Evolutionary conservation across 2,888 invertebrate genomes (phyloP).

Genomic region (Doris montereyensis): DNA sequence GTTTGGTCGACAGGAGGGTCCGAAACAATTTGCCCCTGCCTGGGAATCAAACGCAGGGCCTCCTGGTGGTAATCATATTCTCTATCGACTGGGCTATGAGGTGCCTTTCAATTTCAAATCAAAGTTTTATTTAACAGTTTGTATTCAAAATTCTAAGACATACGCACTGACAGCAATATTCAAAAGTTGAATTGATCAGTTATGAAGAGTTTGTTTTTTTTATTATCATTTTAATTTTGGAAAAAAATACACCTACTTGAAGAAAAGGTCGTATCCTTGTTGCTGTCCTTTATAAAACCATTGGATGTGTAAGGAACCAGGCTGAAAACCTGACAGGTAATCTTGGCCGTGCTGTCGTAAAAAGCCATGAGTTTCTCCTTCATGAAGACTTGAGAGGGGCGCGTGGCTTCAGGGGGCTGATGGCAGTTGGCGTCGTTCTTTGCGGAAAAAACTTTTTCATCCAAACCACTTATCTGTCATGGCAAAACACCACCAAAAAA

Average conservation of each 20-base stretch:
- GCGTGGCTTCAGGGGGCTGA: constrained; percentile 78
- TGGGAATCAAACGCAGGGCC: no score
- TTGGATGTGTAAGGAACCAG: constrained; percentile 77
- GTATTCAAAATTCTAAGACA: background rate
- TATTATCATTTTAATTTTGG: background rate
- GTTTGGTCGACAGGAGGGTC: no score
- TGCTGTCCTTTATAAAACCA: constrained; percentile 75
- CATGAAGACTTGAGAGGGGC: constrained; percentile 77
- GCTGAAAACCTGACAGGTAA: constrained; percentile 79
- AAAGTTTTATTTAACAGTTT: no score
- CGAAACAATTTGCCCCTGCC: no score
- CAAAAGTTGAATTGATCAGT: background rate
- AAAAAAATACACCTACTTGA: constrained; percentile 61
- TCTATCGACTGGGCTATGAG: no score
- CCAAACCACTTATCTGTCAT: constrained; percentile 78
- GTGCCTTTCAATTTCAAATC: no score
- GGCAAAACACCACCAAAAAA: background rate
- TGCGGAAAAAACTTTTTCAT: constrained; percentile 78
- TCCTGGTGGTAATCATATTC: no score
- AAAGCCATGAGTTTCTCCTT: constrained; percentile 70
- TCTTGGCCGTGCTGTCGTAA: constrained; percentile 75
- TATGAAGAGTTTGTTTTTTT: background rate
- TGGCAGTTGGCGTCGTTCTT: constrained; percentile 80
- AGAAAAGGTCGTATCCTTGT: constrained; percentile 72
- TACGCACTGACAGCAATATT: no score